These are phyloP conservation scores for Gonocerus acuteangulatus DNA, from an alignment of 2,888 invertebrate genomes.

Conservation along the genomic window DNA sequence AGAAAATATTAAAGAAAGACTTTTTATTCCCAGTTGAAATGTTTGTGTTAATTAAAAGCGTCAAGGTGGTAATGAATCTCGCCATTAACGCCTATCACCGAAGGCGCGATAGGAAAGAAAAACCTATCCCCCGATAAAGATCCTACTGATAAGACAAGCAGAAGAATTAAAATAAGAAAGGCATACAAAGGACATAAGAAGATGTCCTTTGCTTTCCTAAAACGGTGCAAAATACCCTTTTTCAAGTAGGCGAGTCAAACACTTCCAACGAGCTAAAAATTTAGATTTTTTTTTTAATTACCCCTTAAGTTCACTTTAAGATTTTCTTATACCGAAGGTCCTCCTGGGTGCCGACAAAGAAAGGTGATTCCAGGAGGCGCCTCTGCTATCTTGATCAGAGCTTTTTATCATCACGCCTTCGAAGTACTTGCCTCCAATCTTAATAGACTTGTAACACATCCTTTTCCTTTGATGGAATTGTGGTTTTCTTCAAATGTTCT, in stretches of 20 bases:
- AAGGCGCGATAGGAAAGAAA: no score
- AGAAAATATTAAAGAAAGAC: no score
- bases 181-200: not conserved
- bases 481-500: not conserved
- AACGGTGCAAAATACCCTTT: not conserved
- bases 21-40: no score
- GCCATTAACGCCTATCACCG: no score
- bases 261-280: constrained; percentile 19
- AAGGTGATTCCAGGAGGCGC: constrained; percentile 12
- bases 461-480: not conserved
- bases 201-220: not conserved
- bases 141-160: no score
- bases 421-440: not conserved
- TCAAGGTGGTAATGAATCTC: no score
- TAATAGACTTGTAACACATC: constrained; percentile 17
- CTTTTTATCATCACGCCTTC: constrained; percentile 11
- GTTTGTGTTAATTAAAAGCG: no score
- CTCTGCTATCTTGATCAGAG: constrained; percentile 10
- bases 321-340: no score
- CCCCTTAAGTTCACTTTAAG: not conserved
- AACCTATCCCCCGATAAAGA: no score
- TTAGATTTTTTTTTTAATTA: constrained; percentile 26
- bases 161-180: no score
- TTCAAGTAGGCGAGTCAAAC: not conserved
- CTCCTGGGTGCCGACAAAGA: constrained; percentile 15